Base-by-base conservation (phyloP, 2,888 invertebrate species). In the Campoplex nolae region DNA sequence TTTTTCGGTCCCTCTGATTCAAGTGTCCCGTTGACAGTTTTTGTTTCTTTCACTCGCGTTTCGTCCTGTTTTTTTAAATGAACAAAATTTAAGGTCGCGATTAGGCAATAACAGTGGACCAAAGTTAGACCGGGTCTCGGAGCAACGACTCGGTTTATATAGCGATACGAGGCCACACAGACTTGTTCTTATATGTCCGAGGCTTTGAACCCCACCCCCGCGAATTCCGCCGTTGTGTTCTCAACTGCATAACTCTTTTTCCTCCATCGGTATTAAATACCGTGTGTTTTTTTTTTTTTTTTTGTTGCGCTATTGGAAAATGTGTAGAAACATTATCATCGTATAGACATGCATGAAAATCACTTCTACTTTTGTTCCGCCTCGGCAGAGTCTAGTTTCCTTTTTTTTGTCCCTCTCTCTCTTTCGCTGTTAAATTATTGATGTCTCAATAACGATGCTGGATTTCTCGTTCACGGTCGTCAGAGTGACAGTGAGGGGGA, bases 101-200 rank as follows among this genome's bases (percentile, higher is more conserved):
- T 81, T 67, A 51, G 71, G 68, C 48, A 73, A 80, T 48, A 56
- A 76, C 16, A 32, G n/a, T n/a, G 48, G 67, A 58, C 65, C 81
- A 45, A 77, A 67, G 75, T 58, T 83, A 62, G 75, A 78, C 45
- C 75, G 82, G 82, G 80, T 85, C 87, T 84, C 81, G 83, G 79
- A 79, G 70, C 70, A 85, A 82, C 74, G 79, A 76, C 73, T 78
- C 80, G 45, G 82, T 85, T 88, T 85, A 84, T 88, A 88, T 85
- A 88, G 84, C 74, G 42, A 54, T 38, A 73, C 80, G 77, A 74
- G 81, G 73, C 74, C 74, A 74, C 62, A 35, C 67, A 28, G 48
- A 51, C 73, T 67, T 77, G 18, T n/a, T 18, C 79, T 67, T 67
- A 51, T 74, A 67, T 74, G 48, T 54, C 42, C 67, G 81, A 74